Base-by-base conservation (phyloP, 2,888 invertebrate species). In the Trachelus iudaicus region DNA sequence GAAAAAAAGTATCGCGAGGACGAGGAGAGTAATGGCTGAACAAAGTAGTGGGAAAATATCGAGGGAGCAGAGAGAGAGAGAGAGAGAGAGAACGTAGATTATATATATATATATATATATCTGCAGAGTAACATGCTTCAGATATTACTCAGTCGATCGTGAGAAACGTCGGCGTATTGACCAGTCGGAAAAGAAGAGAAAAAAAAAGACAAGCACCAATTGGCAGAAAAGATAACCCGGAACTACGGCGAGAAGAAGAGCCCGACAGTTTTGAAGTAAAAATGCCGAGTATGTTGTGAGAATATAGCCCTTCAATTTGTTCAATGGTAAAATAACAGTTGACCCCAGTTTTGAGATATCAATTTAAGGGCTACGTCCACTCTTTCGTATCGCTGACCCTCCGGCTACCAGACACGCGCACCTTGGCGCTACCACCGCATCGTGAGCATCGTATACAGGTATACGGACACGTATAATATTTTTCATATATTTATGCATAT, bases 291-390 rank as follows among this genome's bases (percentile, higher is more conserved):
- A 34, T 75, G 75, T 78, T 76, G 78, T 76, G 78, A 75, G 75
- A 78, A 76, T 78, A 76, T 76, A 76, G 78, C 56, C 78, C 73
- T 78, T 78, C 77, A 77, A 77, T 77, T 77, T 77, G 77, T 77
- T 75, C 77, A 40, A 75, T 71, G 77, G 77, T 75, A 77, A 75
- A 77, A 77, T 77, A 77, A 77, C 77, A 77, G 77, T 77, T 77
- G 75, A 75, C 77, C 77, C 77, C 75, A 77, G 77, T 77, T 77
- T 77, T 77, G 75, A 77, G 75, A 77, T 77, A 77, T 77, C 77
- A 77, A 77, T 77, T 77, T 75, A 35, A 77, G 69, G 77, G 77
- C 71, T 75, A 71, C 77, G 77, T 69, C 77, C 77, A 77, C 77
- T 77, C 75, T 77, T 77, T 77, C 75, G 77, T 75, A 75, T 69